Evolutionary conservation across 1,140 invertebrate genomes (phyloP).

Genomic region (Theocolax elegans): DNA sequence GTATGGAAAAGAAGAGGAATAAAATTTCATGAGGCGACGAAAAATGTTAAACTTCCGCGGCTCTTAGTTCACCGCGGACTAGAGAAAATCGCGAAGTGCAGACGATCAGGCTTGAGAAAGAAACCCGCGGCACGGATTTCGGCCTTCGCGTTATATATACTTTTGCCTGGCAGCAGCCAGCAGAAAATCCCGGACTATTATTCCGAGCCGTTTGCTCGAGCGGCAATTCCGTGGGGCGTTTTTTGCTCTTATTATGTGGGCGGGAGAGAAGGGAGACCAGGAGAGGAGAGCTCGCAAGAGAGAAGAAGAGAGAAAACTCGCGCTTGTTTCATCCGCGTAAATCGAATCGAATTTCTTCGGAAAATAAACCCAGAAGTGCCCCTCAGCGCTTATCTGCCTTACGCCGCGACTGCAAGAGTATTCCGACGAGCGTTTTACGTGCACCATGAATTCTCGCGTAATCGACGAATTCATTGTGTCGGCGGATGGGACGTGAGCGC

Average conservation of each 20-base stretch:
- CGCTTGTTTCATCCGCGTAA: constrained; percentile 39
- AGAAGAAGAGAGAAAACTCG: no score
- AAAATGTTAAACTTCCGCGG: neutral
- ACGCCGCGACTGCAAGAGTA: constrained; percentile 9
- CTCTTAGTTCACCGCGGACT: neutral
- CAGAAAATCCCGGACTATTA: constrained; percentile 38
- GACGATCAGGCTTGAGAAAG: neutral
- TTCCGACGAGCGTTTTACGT: constrained; percentile 28
- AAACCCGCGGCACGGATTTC: neutral
- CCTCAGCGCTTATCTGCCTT: constrained; percentile 27
- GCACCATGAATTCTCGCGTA: constrained; percentile 34
- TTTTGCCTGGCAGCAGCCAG: constrained; percentile 2
- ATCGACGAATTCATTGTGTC: constrained; percentile 27
- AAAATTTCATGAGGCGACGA: constrained; percentile 15
- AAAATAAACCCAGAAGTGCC: constrained; percentile 41
- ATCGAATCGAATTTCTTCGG: constrained; percentile 42
- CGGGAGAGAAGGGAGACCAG: neutral
- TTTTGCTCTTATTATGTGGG: constrained; percentile 35
- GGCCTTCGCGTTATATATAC: neutral
- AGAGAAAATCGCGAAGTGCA: no score
- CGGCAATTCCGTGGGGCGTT: constrained; percentile 28
- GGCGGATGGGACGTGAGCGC: neutral
- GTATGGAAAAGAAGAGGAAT: no score
- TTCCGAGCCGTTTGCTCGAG: constrained; percentile 36
- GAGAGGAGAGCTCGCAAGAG: neutral